Evolutionary conservation across 37 sponge, comb jelly and placozoan genomes (phyloP).

Genomic region (Mnemiopsis leidyi): DNA sequence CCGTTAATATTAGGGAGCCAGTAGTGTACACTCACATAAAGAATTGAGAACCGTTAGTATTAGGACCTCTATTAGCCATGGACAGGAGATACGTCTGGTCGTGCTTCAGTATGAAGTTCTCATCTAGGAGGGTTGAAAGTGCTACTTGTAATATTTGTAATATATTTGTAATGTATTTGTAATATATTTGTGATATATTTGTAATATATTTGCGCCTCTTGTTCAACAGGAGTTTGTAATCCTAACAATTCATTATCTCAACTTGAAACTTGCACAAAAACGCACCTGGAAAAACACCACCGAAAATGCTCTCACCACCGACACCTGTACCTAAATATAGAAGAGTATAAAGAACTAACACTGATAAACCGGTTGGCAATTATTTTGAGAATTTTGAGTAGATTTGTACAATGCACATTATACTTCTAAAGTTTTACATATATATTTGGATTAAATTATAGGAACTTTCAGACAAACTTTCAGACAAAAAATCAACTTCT

Average conservation of each 20-base stretch:
- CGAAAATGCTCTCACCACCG: conserved; percentile 97
- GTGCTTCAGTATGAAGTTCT: conserved; percentile 83
- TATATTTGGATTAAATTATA: too few species aligned
- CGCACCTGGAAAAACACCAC: conserved; percentile 70
- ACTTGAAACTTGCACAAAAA: neutral
- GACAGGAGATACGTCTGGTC: conserved; percentile 84
- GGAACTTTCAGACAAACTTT: too few species aligned
- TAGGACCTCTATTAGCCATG: conserved; percentile 98
- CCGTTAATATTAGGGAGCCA: too few species aligned
- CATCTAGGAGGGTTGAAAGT: too few species aligned
- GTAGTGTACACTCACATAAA: conserved; percentile 96
- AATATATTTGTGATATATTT: neutral
- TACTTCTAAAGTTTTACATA: too few species aligned
- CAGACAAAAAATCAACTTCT: too few species aligned
- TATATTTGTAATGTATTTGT: neutral
- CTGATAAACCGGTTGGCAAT: neutral
- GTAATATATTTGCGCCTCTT: neutral
- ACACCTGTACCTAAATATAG: conserved; percentile 79
- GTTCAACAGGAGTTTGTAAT: neutral
- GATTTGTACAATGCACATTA: too few species aligned
- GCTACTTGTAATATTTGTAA: neutral
- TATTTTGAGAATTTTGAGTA: too few species aligned
- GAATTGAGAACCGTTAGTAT: conserved; percentile 98
- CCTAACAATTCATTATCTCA: neutral
- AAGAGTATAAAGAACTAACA: neutral